These are phyloP conservation scores for Cataglyphis rosenhaueri DNA, from an alignment of 2,888 invertebrate species.

Conservation along the genomic window DNA sequence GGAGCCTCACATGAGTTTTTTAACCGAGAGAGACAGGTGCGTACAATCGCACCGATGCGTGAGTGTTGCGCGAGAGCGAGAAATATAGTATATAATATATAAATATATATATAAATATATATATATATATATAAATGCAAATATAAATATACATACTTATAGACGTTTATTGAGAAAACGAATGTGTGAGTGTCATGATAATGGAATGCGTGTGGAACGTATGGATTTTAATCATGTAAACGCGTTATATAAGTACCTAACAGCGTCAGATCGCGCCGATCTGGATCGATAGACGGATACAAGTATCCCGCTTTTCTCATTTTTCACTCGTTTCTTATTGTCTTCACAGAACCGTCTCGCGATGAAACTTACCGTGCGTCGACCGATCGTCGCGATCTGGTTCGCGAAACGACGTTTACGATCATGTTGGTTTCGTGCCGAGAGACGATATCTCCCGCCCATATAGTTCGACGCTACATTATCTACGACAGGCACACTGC, in stretches of 20 bases:
- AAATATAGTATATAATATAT: constrained; percentile 60
- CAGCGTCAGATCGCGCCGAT: constrained; percentile 68
- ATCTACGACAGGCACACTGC: constrained; percentile 24
- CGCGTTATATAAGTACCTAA: constrained; percentile 73
- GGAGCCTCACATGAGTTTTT: constrained; percentile 67
- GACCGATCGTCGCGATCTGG: constrained; percentile 70
- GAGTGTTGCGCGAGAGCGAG: constrained; percentile 59
- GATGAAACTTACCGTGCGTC: constrained; percentile 46
- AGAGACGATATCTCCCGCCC: constrained; percentile 69
- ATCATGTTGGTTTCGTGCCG: constrained; percentile 72
- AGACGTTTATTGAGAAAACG: constrained; percentile 67
- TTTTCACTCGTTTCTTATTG: constrained; percentile 55
- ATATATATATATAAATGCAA: constrained; percentile 58
- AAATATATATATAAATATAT: constrained; percentile 6
- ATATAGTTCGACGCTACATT: constrained; percentile 60
- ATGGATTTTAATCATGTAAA: constrained; percentile 68
- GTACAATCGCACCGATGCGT: constrained; percentile 71
- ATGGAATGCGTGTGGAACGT: constrained; percentile 24
- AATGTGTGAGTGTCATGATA: constrained; percentile 23
- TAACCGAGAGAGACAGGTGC: constrained; percentile 57
- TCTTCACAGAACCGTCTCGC: constrained; percentile 42
- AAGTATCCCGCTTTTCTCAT: constrained; percentile 25
- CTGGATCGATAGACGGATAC: constrained; percentile 55
- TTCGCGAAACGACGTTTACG: constrained; percentile 68
- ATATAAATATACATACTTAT: constrained; percentile 70